A percentile compares a stretch with the other conserved stretches of the same genome.
Conservation (phyloP, 2,113 vertebrate species). For the Castor canadensis region DNA sequence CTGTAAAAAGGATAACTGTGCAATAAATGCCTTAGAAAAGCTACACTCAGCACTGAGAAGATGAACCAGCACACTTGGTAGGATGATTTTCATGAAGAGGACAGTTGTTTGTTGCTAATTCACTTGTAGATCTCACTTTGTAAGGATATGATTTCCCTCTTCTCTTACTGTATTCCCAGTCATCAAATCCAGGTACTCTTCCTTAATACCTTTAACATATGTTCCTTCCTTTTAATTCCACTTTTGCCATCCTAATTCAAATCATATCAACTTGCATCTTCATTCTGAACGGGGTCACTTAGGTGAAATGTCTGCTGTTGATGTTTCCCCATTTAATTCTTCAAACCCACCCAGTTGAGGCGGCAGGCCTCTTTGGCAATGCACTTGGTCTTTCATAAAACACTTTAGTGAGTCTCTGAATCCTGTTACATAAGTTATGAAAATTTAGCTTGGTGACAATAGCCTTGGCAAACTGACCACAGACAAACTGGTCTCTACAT, state of each 20-base stretch:
- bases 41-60: not conserved
- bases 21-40: not conserved
- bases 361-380: not conserved
- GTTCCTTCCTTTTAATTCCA: not conserved
- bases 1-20: not conserved
- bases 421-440: not conserved
- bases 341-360: not conserved
- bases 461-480: not conserved
- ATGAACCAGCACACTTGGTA: not conserved
- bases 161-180: not conserved
- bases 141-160: not conserved
- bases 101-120: not conserved
- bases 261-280: not conserved
- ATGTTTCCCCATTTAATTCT: not conserved
- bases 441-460: not conserved
- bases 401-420: not conserved
- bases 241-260: not conserved
- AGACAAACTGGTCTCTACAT: fast-evolving
- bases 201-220: not conserved
- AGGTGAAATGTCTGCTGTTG: not conserved
- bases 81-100: not conserved
- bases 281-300: not conserved
- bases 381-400: not conserved
- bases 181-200: not conserved
- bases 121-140: not conserved